Percentiles rank a stretch among this genome's conserved stretches.
Evolutionary conservation across 1,140 invertebrate species (phyloP).

Genomic region (Zaprionus taronus): DNA sequence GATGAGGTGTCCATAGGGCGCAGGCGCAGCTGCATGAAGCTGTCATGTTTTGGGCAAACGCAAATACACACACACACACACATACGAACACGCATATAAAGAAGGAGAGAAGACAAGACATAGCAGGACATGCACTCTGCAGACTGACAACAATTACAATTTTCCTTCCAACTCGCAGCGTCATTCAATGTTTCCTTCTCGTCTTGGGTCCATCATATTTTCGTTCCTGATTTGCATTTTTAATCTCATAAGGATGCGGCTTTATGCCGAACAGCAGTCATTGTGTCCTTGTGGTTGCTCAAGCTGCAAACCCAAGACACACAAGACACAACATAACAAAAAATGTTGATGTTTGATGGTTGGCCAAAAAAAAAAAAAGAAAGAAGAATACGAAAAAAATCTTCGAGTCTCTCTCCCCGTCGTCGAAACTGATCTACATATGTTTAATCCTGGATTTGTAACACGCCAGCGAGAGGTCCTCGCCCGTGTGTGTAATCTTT

Average conservation of each 20-base stretch:
- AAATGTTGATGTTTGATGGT: slow-evolving; percentile 8
- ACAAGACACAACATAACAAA: slow-evolving; percentile 37
- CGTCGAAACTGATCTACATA: slow-evolving; percentile 65
- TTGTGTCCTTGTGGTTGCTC: slow-evolving; percentile 68
- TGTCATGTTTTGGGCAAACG: slow-evolving; percentile 80
- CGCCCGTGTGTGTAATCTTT: not conserved
- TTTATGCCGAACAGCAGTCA: slow-evolving; percentile 54
- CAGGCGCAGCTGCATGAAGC: slow-evolving; percentile 80
- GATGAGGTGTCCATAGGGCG: slow-evolving; percentile 45
- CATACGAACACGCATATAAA: not conserved
- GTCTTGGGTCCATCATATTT: slow-evolving; percentile 68
- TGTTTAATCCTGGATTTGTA: slow-evolving; percentile 80
- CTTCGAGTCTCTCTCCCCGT: slow-evolving; percentile 30
- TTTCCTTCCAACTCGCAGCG: slow-evolving; percentile 60
- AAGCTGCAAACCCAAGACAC: slow-evolving; percentile 64
- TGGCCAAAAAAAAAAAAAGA: slow-evolving; percentile 43
- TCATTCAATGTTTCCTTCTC: slow-evolving; percentile 47
- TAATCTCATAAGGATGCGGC: slow-evolving; percentile 84
- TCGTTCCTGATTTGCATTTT: slow-evolving; percentile 83
- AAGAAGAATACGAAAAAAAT: slow-evolving; percentile 50
- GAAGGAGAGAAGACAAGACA: slow-evolving; percentile 9
- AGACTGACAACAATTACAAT: slow-evolving; percentile 75
- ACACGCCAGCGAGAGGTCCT: slow-evolving; percentile 60
- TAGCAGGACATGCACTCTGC: slow-evolving; percentile 5
- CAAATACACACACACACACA: slow-evolving; percentile 29